Evolutionary conservation across 2,797 vertebrate genomes (phyloP).

Genomic region (Crenuchus spilurus): DNA sequence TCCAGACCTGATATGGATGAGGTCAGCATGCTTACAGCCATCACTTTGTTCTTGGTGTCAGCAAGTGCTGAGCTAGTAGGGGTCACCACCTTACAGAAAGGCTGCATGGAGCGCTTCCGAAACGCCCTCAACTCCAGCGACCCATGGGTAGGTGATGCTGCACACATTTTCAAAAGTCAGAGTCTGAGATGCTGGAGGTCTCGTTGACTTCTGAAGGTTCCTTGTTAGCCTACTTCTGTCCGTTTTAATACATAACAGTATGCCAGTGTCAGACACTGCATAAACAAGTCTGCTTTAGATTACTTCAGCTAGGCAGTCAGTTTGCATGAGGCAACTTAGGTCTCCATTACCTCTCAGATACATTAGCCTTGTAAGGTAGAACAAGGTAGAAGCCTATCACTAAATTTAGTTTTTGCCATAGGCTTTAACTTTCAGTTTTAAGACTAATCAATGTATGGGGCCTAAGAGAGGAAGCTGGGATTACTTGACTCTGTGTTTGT

Average conservation of each 20-base stretch:
- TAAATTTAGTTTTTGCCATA: too few species aligned
- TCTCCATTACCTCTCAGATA: too few species aligned
- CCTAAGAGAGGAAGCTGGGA: not conserved
- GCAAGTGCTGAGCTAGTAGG: slow-evolving; percentile 90
- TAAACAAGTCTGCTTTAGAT: too few species aligned
- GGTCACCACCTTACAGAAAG: slow-evolving; percentile 90
- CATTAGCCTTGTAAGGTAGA: too few species aligned
- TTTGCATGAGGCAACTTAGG: too few species aligned
- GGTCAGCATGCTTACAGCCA: slow-evolving; percentile 92
- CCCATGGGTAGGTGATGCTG: slow-evolving; percentile 81
- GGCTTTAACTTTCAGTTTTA: not conserved
- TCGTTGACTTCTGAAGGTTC: not conserved
- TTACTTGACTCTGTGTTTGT: not conserved
- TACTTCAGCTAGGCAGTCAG: too few species aligned
- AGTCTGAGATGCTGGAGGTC: too few species aligned
- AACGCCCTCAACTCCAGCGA: slow-evolving; percentile 90
- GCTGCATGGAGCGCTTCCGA: slow-evolving; percentile 91
- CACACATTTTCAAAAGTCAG: not conserved
- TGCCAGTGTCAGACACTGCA: too few species aligned
- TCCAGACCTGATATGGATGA: slow-evolving; percentile 86
- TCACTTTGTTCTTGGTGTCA: slow-evolving; percentile 93
- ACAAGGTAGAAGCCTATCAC: too few species aligned
- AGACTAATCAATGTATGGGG: not conserved
- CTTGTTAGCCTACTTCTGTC: too few species aligned
- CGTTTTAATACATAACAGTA: too few species aligned